Evolutionary conservation across 1,140 invertebrate species (phyloP), one percentile per base, ranked within the genome.

Genomic region (Adelges cooleyi): DNA sequence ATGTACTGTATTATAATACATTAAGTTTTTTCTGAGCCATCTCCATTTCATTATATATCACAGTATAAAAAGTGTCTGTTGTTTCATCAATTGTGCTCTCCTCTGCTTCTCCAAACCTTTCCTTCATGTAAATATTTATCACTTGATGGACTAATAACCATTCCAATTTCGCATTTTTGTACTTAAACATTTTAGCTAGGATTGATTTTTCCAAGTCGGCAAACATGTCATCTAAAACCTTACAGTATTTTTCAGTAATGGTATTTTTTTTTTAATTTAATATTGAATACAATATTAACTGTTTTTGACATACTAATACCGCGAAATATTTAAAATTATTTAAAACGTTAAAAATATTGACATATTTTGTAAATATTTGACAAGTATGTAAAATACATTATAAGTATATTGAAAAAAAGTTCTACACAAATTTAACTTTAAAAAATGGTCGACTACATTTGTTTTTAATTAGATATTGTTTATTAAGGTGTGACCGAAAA

Each of bases 171-270:
- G 54, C 54, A 13, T 59, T 40, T 59, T 29, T 59, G 3, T 59
- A 59, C 23, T 29, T 59, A 1, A 27, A 27, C 54, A 59, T 44
- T 1, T 59, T 59, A 6, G 10, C 2, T 33, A 46, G 15, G 15
- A 59, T 59, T 13, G 23, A 3, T 5, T 27, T 29, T 59, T 27
- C 40, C 3, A 59, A 15, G 20, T 59, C 40, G 1, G 9, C 23
- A 9, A 59, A 59, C 54, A 59, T 59, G 40, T 59, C 40, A 20
- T 59, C 54, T 4, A 46, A 59, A 25, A 59, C 29, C 23, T 59
- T 59, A 27, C 40, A 59, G 44, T 59, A 59, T 46, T 46, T 59
- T 25, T 8, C 20, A 59, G 23, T 23, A 20, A 46, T n/a, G n/a
- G n/a, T 25, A 29, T 2, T 59, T 8, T 1, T 46, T 9, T 44